Evolutionary conservation across 1,140 invertebrate genomes (phyloP), one percentile per base, ranked within the genome.

Genomic region (Hyphantria cunea): DNA sequence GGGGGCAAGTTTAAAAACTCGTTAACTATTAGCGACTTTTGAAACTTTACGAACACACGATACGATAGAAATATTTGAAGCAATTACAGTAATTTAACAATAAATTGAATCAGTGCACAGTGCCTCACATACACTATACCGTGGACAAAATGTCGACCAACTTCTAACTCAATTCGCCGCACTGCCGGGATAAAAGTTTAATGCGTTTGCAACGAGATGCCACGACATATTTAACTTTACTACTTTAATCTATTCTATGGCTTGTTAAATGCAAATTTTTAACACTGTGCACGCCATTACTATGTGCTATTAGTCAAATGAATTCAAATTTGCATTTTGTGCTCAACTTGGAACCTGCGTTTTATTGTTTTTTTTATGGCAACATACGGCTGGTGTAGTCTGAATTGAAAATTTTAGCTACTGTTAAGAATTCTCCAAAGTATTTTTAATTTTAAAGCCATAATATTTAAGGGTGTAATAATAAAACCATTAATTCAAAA

Each of bases 181-280:
- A 54, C 55, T 47, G 68, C 55, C 54, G 33, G 68, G 64, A 56
- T 64, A 64, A 71, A 71, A 71, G 34, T 71, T 71, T 66, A 67
- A 71, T 64, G 55, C 60, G 50, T 45, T 67, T 42, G 41, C 59
- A 44, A 52, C 63, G 44, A 39, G 51, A 48, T 33, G 15, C 45
- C 34, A 41, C 56, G 47, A 60, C 42, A 60, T 60, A 60, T 49
- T 60, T 60, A 60, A 51, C 48, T 33, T 51, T 50, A 41, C 56
- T 60, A 60, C 56, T 51, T 60, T 60, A 60, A 60, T 60, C 48
- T 51, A 60, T 60, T 60, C 50, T 50, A 50, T 60, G 37, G 48
- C 37, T 60, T 60, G 45, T 60, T 51, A 60, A 50, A 51, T 60
- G 55, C 47, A 59, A 49, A 59, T 60, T 50, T 51, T 60, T 50